Base-by-base conservation (phyloP, 1,140 invertebrate genomes). In the Leptonema lineaticorne region DNA sequence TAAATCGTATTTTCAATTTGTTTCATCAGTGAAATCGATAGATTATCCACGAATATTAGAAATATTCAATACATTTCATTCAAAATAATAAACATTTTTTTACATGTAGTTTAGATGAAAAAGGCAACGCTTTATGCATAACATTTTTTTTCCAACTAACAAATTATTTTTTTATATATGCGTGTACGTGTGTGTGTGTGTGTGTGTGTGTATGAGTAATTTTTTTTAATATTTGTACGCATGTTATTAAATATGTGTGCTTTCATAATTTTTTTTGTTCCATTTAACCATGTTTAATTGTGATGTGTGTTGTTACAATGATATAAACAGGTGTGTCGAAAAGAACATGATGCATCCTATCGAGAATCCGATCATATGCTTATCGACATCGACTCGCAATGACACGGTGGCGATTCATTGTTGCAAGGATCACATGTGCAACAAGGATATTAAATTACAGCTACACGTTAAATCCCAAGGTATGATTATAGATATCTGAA, bases 371-470 rank as follows among this genome's bases (percentile, higher is more conserved):
- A 72, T 80, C 73, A 75, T 78, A 72, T 81, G 79, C 74, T 74
- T 79, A 65, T 73, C 69, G 46, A 73, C 76, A 48, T 75, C 73
- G 62, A 72, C 76, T 29, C 67, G 76, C 57, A 85, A 86, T 76
- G 81, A 82, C 74, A 82, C 81, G 72, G 84, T 85, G 78, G 82
- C 83, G 78, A 82, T 87, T 80, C 81, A 85, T 74, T 90, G 89
- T 83, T 90, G 89, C 83, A 84, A 85, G 77, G 77, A 83, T 75
- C 84, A 88, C 82, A 85, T 82, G 82, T 88, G 87, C 82, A 88
- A 88, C 82, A 77, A 75, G 73, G 76, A 82, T 75, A 76, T 86
- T 75, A 82, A 78, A 77, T 84, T 84, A 74, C 78, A 76, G 77
- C 81, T 82, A 67, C 79, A 80, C 75, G 78, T 78, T 73, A 76